Base-by-base conservation (phyloP, 2,113 vertebrate genomes). In the Marcusenius ussheri region DNA sequence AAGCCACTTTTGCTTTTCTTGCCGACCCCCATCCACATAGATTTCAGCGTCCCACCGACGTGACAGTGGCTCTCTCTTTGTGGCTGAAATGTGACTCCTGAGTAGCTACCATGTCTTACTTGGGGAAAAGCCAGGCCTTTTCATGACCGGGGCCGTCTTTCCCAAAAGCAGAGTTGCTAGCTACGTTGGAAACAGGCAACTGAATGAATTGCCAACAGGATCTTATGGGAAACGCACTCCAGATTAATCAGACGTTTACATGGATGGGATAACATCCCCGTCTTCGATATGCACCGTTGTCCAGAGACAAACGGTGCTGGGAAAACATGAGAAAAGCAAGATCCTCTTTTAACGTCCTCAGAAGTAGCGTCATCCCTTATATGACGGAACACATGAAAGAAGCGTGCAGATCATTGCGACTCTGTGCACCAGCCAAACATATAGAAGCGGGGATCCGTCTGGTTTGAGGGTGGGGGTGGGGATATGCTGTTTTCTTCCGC, bases 401-500 rank as follows among this genome's bases (percentile, higher is more conserved):
- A 9, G 42, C 19, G 42, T 6, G 6, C 10, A 39, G 31, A 83
- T 70, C 84, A 51, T 45, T 42, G 89, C 31, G 56, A 90, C 80
- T 85, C 80, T 50, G 83, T 21, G 24, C 17, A 10, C 10, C 27
- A 19, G 62, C 84, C 89, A 83, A 42, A 93, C 92, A 93, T 90
- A 93, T 93, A 94, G 91, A 91, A 94, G 94, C 93, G 94, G 93
- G 93, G 94, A 95, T 96, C 92, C 94, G 87, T 84, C 87, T 62
- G 19, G 53, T 56, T n/a, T n/a, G 31, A 42, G 92, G 91, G 92
- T 91, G 95, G 94, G 90, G 93, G 90, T 0, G 10, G 45, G 83
- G 46, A 5, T 42, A 15, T 5, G 17, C 49, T 15, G 47, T 53
- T 27, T 87, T 53, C 42, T 84, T 87, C 24, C 3, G 13, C 93